Evolutionary conservation across 2,113 vertebrate genomes (phyloP).

Genomic region (Rutilus rutilus): DNA sequence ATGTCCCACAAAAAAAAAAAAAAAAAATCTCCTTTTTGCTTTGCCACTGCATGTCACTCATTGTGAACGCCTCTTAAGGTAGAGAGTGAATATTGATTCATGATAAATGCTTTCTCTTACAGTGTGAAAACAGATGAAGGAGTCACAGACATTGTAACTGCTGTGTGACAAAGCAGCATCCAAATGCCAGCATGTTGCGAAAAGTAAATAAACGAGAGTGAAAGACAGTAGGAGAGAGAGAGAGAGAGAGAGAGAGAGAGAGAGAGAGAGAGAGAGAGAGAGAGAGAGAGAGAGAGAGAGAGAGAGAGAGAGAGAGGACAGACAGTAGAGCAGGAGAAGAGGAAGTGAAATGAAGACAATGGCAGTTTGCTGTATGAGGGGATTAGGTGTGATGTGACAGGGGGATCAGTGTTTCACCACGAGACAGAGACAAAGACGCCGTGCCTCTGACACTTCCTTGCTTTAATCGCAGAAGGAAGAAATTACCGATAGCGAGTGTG

Average conservation of each 20-base stretch:
- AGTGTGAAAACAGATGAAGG: not conserved
- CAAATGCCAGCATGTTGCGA: conserved; percentile 38
- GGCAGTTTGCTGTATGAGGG: conserved; percentile 68
- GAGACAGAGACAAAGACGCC: conserved; percentile 66
- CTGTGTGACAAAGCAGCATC: not conserved
- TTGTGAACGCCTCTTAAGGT: not conserved
- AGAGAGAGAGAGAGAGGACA: conserved; percentile 50
- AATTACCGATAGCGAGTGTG: conserved; percentile 66
- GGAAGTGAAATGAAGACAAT: conserved; percentile 69
- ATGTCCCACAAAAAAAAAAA: not conserved
- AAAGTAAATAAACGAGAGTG: conserved; percentile 50
- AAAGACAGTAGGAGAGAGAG: conserved; percentile 49
- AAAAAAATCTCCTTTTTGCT: too few relatives aligned
- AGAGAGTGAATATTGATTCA: not conserved
- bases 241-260: conserved; percentile 57
- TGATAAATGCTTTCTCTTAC: conserved; percentile 7
- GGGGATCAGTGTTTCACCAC: conserved; percentile 61
- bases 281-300: conserved; percentile 40
- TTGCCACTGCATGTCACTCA: not conserved
- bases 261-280: conserved; percentile 25
- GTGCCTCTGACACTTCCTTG: conserved; percentile 67
- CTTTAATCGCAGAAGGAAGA: conserved; percentile 72
- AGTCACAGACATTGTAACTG: not conserved
- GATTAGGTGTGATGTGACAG: conserved; percentile 68
- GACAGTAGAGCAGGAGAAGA: conserved; percentile 61